Evolutionary conservation across 2,113 vertebrate genomes (phyloP).

Genomic region (Neofelis nebulosa): DNA sequence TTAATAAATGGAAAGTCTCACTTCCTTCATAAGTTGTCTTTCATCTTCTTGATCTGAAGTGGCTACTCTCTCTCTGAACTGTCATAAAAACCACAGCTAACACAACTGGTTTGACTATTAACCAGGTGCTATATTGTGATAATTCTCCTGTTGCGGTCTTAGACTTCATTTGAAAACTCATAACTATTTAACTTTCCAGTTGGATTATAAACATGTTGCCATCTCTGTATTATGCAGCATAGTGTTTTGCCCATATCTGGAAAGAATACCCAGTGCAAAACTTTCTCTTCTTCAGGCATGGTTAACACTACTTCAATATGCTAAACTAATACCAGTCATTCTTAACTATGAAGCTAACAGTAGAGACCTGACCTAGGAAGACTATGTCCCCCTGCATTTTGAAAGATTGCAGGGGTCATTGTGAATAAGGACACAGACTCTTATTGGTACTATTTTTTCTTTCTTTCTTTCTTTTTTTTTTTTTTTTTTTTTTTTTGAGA

Average conservation of each 20-base stretch:
- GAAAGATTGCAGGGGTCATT: background rate
- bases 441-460: background rate
- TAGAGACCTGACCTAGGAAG: background rate
- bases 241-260: background rate
- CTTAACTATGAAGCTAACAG: background rate
- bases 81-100: background rate
- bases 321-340: background rate
- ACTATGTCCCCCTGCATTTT: background rate
- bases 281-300: background rate
- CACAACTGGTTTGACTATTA: background rate
- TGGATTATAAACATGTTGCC: background rate
- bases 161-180: background rate
- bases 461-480: too few relatives aligned
- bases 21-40: background rate
- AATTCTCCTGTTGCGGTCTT: background rate
- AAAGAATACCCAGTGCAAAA: background rate
- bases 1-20: background rate
- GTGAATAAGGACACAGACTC: background rate
- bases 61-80: background rate
- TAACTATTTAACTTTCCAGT: conserved; percentile 33
- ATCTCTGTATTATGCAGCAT: background rate
- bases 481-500: too few relatives aligned
- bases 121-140: background rate
- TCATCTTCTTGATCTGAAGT: background rate
- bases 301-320: background rate